A percentile compares a stretch with the other conserved stretches of the same genome.
phyloP scores from a whole-genome alignment of 2,888 invertebrate genomes.

The Leptinotarsa juncta region DNA sequence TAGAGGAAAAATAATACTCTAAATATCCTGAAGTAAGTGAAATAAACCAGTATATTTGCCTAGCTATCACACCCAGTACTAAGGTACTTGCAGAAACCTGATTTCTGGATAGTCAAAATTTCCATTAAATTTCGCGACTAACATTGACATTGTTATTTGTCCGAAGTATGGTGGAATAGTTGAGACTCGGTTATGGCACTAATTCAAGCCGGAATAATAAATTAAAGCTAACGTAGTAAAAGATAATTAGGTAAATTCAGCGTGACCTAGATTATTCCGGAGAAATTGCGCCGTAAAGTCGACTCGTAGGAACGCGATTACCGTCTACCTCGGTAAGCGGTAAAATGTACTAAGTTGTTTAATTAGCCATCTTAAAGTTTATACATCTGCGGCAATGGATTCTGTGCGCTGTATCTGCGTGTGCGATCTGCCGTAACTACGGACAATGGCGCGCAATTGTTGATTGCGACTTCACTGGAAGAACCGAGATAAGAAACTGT shows the following conservation, averaged over 20 bases:
- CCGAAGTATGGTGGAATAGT: slow-evolving; percentile 31
- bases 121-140: too few species aligned
- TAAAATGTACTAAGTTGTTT: slow-evolving; percentile 45
- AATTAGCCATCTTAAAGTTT: slow-evolving; percentile 47
- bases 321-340: slow-evolving; percentile 41
- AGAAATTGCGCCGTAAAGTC: slow-evolving; percentile 42
- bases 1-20: too few species aligned
- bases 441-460: slow-evolving; percentile 55
- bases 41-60: too few species aligned
- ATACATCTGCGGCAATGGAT: slow-evolving; percentile 39
- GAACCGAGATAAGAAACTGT: slow-evolving; percentile 52
- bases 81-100: too few species aligned
- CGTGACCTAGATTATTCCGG: slow-evolving; percentile 43
- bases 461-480: slow-evolving; percentile 56
- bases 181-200: slow-evolving; percentile 34
- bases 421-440: slow-evolving; percentile 37
- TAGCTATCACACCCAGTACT: too few species aligned
- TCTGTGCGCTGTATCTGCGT: slow-evolving; percentile 47
- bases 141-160: background rate
- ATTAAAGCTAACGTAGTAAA: slow-evolving; percentile 41
- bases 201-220: slow-evolving; percentile 44
- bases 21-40: too few species aligned
- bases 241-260: slow-evolving; percentile 46
- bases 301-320: slow-evolving; percentile 34
- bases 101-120: too few species aligned